Percentiles rank a stretch among this genome's conserved stretches.
These are phyloP conservation scores for Aegithalos caudatus DNA, from an alignment of 2,113 vertebrate genomes.

Conservation along the genomic window DNA sequence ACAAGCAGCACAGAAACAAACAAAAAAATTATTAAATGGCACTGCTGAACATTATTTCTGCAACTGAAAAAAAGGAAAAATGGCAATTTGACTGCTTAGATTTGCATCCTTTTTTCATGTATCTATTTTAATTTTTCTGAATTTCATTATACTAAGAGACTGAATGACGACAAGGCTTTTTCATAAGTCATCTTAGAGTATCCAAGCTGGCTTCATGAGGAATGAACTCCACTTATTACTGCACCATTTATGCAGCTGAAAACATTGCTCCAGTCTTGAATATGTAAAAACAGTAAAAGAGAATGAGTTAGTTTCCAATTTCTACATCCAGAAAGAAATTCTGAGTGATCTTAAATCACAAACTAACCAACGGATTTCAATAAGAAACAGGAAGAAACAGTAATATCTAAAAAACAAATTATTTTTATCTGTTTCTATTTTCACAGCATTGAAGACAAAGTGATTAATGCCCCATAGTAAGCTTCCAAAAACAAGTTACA, in stretches of 20 bases:
- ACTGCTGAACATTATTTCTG: background rate
- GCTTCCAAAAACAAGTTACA: background rate
- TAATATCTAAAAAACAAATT: background rate
- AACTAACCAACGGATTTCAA: background rate
- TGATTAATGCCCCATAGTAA: background rate
- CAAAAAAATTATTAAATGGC: background rate
- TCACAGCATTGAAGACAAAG: background rate
- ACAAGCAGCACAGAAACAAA: background rate
- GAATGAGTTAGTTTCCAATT: background rate
- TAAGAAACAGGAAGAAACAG: background rate
- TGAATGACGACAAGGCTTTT: background rate
- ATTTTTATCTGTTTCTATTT: background rate
- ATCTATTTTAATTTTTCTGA: background rate
- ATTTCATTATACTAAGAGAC: background rate
- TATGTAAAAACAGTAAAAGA: background rate
- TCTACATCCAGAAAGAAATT: background rate
- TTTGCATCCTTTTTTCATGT: background rate
- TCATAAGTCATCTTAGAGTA: background rate
- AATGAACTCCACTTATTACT: background rate
- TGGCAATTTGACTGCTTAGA: background rate
- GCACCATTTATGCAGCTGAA: background rate
- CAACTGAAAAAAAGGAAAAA: background rate
- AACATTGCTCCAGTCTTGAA: background rate
- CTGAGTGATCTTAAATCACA: background rate
- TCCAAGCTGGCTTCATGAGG: background rate